Base-by-base conservation (phyloP, 2,113 vertebrate genomes). In the Oncorhynchus clarkii region DNA sequence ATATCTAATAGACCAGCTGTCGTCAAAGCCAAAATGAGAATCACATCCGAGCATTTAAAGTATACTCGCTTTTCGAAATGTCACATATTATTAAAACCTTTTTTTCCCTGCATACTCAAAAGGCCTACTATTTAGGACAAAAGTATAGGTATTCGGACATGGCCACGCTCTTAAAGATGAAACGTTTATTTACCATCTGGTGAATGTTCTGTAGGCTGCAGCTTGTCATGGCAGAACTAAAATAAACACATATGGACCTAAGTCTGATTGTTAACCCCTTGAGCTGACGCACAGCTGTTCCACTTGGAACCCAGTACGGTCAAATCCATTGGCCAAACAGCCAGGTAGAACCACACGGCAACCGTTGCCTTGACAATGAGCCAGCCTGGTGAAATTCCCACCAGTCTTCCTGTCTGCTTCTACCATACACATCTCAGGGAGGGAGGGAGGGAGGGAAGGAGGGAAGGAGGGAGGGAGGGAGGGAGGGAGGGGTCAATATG, bases 331-430 rank as follows among this genome's bases (percentile, higher is more conserved):
- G 20, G 22, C 26, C 24, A 13, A 67, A 34, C 27, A 51, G 49
- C 49, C 11, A 20, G 16, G 22, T 29, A 59, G 57, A 26, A 49
- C n/a, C 27, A 9, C 29, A 59, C 18, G 5, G 18, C 29, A 69
- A 39, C 66, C 34, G 29, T 70, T 34, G 68, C 67, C 67, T 76
- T 45, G 51, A 70, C 29, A 27, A 45, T 27, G 54, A 67, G 66
- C 66, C 62, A 73, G 49, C 14, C 49, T 14, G 59, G 72, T 12
- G 14, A 62, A 26, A 45, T 48, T 39, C 34, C 48, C 57, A 39
- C 20, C 22, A 66, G 62, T 62, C 13, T 45, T 51, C 71, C 66
- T 75, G 69, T 73, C 69, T 60, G 54, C 54, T 48, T 2, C 26
- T 34, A 51, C 49, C n/a, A 45, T 11, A n/a, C n/a, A 60, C 59